Evolutionary conservation across 2,113 vertebrate species (phyloP), one percentile per base, ranked within the genome.

Genomic region (Cinclus mexicanus): DNA sequence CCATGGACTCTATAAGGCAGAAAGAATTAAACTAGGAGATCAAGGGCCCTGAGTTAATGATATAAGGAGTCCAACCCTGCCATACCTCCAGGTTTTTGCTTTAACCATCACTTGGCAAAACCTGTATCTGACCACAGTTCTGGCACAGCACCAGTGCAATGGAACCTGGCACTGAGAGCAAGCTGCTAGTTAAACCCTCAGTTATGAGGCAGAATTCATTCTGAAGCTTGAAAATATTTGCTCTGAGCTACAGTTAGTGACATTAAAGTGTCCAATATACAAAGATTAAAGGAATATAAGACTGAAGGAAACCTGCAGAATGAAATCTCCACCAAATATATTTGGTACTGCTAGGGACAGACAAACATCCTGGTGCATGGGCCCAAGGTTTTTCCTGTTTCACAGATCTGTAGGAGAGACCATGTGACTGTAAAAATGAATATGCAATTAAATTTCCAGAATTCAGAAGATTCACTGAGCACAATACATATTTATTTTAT

Each of bases 61-160:
- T 7, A 15, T 7, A 33, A 83, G 44, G 16, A 47, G 5, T 52
- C 2, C 47, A 76, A 4, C 5, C 18, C 8, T 5, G 3, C 13
- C n/a, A 11, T 1, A 60, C 4, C 11, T 52, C 33, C 35, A 55
- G 9, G 11, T 5, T 89, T 80, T 77, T 91, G 14, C 18, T 47
- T 82, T 41, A 49, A 11, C 12, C 47, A 50, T n/a, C 7, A 23
- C 31, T 31, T 46, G 28, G 6, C n/a, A 55, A 42, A 65, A 3
- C 14, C 33, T 1, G 0, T 21, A 2, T 8, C 47, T 71, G 33
- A 14, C 21, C 16, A 5, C 23, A 17, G 16, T 12, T 89, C 7
- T 60, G 39, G 49, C 26, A 64, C 13, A 39, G 28, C 42, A 64
- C 3, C n/a, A 52, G 20, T 11, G 47, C 71, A 65, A 13, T 19